These are phyloP conservation scores for Ceramica pisi DNA, from an alignment of 2,888 invertebrate genomes.

Conservation along the genomic window DNA sequence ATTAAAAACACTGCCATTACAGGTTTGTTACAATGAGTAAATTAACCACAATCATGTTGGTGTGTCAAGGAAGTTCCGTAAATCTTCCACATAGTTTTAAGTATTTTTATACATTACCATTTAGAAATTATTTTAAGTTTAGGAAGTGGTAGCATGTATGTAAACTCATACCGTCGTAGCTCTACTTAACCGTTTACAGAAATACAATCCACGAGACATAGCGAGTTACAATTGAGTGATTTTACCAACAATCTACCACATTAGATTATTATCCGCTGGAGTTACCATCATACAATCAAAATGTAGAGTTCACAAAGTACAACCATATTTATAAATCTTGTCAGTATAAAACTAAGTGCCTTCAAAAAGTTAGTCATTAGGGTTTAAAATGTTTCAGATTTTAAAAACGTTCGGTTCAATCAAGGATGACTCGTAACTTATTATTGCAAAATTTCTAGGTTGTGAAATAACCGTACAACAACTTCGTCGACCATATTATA, in stretches of 20 bases:
- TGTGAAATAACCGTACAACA: constrained; percentile 74
- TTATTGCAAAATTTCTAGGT: constrained; percentile 81
- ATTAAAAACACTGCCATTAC: constrained; percentile 80
- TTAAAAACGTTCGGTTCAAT: constrained; percentile 73
- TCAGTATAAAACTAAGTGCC: constrained; percentile 90
- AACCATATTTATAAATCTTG: constrained; percentile 85
- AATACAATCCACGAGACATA: constrained; percentile 35
- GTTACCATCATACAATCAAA: constrained; percentile 90
- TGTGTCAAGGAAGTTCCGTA: constrained; percentile 76
- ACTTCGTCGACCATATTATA: constrained; percentile 52
- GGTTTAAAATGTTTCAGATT: constrained; percentile 82
- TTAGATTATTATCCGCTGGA: constrained; percentile 84
- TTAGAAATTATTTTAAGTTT: constrained; percentile 86
- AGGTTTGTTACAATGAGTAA: constrained; percentile 67
- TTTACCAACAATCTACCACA: constrained; percentile 77
- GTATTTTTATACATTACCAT: constrained; percentile 89
- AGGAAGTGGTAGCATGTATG: constrained; percentile 76
- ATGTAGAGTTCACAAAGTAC: constrained; percentile 88
- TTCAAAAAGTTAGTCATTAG: constrained; percentile 90
- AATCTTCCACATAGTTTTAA: constrained; percentile 88
- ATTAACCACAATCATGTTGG: constrained; percentile 77
- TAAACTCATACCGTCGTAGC: constrained; percentile 70
- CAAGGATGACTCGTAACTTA: constrained; percentile 68
- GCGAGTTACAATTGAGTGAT: constrained; percentile 71
- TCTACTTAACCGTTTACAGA: constrained; percentile 30